Conservation (phyloP, 1,140 invertebrate genomes). For the Acromyrmex heyeri region DNA sequence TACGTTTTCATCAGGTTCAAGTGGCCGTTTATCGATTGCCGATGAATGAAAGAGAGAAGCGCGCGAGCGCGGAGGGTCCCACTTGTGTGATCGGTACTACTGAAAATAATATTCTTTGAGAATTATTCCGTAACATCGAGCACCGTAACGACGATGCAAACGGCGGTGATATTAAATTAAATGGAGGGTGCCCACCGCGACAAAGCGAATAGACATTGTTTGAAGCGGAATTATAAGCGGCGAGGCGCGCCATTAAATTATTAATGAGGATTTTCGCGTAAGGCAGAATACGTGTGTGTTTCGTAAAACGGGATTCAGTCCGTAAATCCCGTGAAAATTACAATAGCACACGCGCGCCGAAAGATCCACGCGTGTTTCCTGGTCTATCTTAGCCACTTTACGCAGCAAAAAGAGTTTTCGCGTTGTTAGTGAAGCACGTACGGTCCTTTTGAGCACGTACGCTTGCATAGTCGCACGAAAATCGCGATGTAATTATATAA, state of each 20-base stretch:
- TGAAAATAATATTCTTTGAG: constrained; percentile 56
- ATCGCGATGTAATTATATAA: constrained; percentile 33
- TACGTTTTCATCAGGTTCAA: constrained; percentile 51
- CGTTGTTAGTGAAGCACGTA: constrained; percentile 52
- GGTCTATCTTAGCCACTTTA: constrained; percentile 42
- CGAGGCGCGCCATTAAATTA: constrained; percentile 61
- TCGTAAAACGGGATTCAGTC: constrained; percentile 25
- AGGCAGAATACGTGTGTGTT: constrained; percentile 42
- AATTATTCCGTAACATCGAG: constrained; percentile 49
- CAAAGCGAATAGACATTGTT: constrained; percentile 60
- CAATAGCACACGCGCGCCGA: constrained; percentile 37
- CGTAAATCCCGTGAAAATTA: constrained; percentile 59
- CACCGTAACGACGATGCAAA: constrained; percentile 29
- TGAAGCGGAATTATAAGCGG: constrained; percentile 49
- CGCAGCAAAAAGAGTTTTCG: constrained; percentile 33
- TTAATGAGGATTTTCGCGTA: constrained; percentile 56
- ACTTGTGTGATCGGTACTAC: constrained; percentile 20
- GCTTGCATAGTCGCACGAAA: constrained; percentile 10
- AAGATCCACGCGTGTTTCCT: constrained; percentile 40
- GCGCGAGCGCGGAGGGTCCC: not conserved
- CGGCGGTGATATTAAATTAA: constrained; percentile 44
- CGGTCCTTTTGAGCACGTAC: constrained; percentile 53
- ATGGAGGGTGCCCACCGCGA: constrained; percentile 35
- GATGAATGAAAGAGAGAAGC: not conserved
- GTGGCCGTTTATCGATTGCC: constrained; percentile 44